Evolutionary conservation across 1,140 invertebrate species (phyloP).

Genomic region (Branchinecta lindahli): DNA sequence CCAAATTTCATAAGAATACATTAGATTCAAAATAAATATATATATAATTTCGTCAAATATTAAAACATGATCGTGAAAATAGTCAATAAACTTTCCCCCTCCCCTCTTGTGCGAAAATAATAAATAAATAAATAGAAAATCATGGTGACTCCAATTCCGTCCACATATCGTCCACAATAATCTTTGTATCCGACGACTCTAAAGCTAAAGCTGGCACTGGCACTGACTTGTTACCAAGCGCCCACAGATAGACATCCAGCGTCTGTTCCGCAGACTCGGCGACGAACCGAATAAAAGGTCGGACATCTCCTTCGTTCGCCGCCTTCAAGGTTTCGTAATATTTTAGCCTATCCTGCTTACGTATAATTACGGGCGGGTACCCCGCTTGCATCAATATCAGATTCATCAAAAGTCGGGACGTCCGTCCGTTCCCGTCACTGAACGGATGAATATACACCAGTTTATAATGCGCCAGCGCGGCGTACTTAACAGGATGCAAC

Average conservation of each 20-base stretch:
- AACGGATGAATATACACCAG: constrained; percentile 89
- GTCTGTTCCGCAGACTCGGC: constrained; percentile 84
- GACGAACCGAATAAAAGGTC: constrained; percentile 88
- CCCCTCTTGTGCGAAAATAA: too few relatives aligned
- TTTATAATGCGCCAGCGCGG: constrained; percentile 76
- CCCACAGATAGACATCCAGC: constrained; percentile 80
- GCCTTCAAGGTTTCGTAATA: constrained; percentile 74
- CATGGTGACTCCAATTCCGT: too few relatives aligned
- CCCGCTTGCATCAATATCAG: constrained; percentile 94
- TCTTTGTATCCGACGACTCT: not conserved
- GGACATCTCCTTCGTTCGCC: constrained; percentile 78
- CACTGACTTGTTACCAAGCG: constrained; percentile 41
- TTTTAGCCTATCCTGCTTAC: constrained; percentile 61
- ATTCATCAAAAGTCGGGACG: constrained; percentile 88
- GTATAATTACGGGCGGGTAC: constrained; percentile 87
- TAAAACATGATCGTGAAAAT: too few relatives aligned
- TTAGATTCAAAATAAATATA: too few relatives aligned
- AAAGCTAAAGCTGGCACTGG: constrained; percentile 34
- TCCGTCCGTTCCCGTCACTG: constrained; percentile 83
- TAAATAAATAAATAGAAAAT: too few relatives aligned
- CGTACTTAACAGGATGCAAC: constrained; percentile 55
- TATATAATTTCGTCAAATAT: too few relatives aligned
- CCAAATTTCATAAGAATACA: too few relatives aligned
- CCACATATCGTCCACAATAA: too few relatives aligned
- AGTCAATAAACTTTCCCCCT: too few relatives aligned